These are phyloP conservation scores for Callosobruchus maculatus DNA, from an alignment of 2,888 invertebrate species.

Conservation along the genomic window DNA sequence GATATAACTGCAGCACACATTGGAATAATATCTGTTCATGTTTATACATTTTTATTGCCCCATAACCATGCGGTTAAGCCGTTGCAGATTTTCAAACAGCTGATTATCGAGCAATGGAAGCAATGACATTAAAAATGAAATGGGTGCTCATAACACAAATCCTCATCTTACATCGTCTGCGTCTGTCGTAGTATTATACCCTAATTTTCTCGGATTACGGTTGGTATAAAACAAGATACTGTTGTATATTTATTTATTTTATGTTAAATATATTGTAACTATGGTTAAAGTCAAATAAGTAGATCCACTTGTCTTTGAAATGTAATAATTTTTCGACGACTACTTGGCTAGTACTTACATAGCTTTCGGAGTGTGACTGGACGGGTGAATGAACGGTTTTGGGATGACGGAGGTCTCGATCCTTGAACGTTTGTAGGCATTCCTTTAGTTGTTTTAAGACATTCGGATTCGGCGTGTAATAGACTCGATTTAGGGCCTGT, in stretches of 20 bases:
- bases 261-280: neutral
- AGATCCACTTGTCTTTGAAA: neutral
- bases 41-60: too few species aligned
- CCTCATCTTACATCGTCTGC: neutral
- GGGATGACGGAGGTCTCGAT: neutral
- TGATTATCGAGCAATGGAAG: too few species aligned
- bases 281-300: neutral
- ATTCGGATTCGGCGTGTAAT: neutral
- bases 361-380: neutral
- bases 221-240: neutral
- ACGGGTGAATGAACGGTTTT: neutral
- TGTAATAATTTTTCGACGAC: neutral
- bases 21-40: too few species aligned
- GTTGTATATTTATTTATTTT: neutral
- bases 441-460: neutral
- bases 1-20: too few species aligned
- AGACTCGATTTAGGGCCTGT: neutral
- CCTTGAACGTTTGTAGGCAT: neutral
- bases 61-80: too few species aligned
- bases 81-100: too few species aligned
- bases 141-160: neutral
- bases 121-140: neutral
- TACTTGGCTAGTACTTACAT: neutral
- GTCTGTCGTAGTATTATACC: neutral
- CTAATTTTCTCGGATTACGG: neutral